Base-by-base conservation (phyloP, 1,140 invertebrate species). In the Heliconius melpomene region DNA sequence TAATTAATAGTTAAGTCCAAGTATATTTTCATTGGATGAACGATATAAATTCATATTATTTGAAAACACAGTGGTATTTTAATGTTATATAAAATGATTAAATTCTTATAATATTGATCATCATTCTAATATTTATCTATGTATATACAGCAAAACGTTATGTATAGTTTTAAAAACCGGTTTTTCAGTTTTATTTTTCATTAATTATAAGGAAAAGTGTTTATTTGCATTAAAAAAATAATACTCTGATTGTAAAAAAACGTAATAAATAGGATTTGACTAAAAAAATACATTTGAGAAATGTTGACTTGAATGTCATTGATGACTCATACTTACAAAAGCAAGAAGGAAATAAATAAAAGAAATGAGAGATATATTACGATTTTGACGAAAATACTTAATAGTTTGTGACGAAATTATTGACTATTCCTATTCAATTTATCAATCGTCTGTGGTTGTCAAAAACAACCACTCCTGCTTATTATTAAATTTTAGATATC, bases 151-250 rank as follows among this genome's bases (percentile, higher is more conserved):
- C 52, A 54, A 54, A n/a, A 57, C 8, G 54, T 57, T n/a, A 54
- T 50, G 20, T 20, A 23, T 11, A 57, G 5, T 46, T 23, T n/a
- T n/a, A 57, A 57, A 57, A 9, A 57, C 3, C 7, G 8, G n/a
- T 23, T 23, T 57, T 66, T 29, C 23, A 66, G 60, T 66, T 66
- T 26, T 26, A 16, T 26, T 66, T 60, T 60, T 60, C 26, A 66
- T 66, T 66, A 66, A 66, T 66, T 29, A 29, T 66, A 66, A 66
- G 60, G n/a, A 29, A 66, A 66, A 66, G 60, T 66, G 60, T 29
- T 66, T 66, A 23, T 26, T 66, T 66, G 3, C 23, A 66, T 66
- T 29, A 23, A 29, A 66, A 66, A 66, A 66, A 52, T 16, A 57
- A 57, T 57, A 57, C 54, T 57, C 54, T 57, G 32, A 36, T 36